A percentile compares a stretch with the other conserved stretches of the same genome.
Conservation (phyloP, 2,113 vertebrate species). For the Trinectes maculatus region DNA sequence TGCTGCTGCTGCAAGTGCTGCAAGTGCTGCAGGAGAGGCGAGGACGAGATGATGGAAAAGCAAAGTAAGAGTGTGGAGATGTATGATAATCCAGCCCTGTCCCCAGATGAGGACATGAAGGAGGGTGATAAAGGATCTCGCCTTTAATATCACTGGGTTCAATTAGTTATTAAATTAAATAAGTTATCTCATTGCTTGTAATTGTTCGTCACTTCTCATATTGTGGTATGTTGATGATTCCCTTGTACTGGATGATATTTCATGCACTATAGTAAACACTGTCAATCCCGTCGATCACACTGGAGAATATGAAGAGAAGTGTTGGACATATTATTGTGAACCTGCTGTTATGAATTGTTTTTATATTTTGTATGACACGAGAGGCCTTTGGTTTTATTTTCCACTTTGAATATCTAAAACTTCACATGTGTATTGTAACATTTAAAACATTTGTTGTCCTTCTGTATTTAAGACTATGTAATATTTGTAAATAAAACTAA, state of each 20-base stretch:
- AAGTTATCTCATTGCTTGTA: slow-evolving; percentile 32
- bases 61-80: slow-evolving; percentile 77
- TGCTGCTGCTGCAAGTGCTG: slow-evolving; percentile 89
- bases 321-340: slow-evolving; percentile 24
- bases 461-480: slow-evolving; percentile 69
- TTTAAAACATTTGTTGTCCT: slow-evolving; percentile 46
- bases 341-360: slow-evolving; percentile 30
- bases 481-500: slow-evolving; percentile 70
- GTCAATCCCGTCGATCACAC: neutral
- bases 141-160: slow-evolving; percentile 38
- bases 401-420: slow-evolving; percentile 19
- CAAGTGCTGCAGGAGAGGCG: slow-evolving; percentile 59
- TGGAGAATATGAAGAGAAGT: slow-evolving; percentile 23
- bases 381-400: slow-evolving; percentile 25
- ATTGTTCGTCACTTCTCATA: slow-evolving; percentile 46
- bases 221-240: slow-evolving; percentile 36
- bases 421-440: slow-evolving; percentile 43
- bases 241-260: slow-evolving; percentile 4
- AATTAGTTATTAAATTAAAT: slow-evolving; percentile 23
- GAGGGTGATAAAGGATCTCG: slow-evolving; percentile 10
- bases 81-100: slow-evolving; percentile 84
- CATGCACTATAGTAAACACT: slow-evolving; percentile 16
- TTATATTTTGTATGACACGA: slow-evolving; percentile 49
- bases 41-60: slow-evolving; percentile 34
- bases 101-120: slow-evolving; percentile 44